Percentiles rank a stretch among this genome's conserved stretches.
These are phyloP conservation scores for Cassiopea xamachana DNA, from an alignment of 30 jellyfish, hydroid and myxozoan species.

Conservation along the genomic window DNA sequence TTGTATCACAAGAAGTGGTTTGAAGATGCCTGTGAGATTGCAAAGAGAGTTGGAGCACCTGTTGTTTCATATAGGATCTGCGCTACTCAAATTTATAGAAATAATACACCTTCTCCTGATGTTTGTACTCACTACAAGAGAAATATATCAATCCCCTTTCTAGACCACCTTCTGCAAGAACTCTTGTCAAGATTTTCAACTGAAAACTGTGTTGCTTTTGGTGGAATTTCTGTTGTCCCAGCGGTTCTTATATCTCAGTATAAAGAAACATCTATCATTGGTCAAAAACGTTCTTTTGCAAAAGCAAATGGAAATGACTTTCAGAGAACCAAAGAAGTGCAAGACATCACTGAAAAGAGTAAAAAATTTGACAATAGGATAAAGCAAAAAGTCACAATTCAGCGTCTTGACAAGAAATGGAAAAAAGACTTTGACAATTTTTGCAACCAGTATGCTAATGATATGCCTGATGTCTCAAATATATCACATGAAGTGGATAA, in stretches of 20 bases:
- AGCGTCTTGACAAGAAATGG: not conserved
- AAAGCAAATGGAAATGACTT: not conserved
- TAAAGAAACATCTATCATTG: not conserved
- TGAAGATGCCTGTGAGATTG: not conserved
- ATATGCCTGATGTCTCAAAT: not conserved
- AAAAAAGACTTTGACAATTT: not conserved
- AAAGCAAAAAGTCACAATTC: not conserved
- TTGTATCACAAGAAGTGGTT: not conserved
- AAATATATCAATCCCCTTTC: not conserved
- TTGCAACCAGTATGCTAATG: not conserved
- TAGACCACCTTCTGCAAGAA: not conserved
- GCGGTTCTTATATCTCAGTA: not conserved
- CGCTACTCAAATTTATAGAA: not conserved
- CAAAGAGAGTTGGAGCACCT: not conserved
- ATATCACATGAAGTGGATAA: constrained; percentile 1
- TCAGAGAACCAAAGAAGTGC: not conserved
- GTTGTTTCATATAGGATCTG: not conserved
- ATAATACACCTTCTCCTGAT: not conserved
- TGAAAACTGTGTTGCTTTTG: not conserved
- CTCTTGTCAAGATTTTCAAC: not conserved
- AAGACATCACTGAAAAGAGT: not conserved
- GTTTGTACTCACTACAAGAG: not conserved
- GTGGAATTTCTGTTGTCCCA: not conserved
- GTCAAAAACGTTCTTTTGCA: not conserved
- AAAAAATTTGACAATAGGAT: not conserved